A percentile compares a stretch with the other conserved stretches of the same genome.
Evolutionary conservation across 2,888 invertebrate genomes (phyloP).

Genomic region (Apodemia hepburni): DNA sequence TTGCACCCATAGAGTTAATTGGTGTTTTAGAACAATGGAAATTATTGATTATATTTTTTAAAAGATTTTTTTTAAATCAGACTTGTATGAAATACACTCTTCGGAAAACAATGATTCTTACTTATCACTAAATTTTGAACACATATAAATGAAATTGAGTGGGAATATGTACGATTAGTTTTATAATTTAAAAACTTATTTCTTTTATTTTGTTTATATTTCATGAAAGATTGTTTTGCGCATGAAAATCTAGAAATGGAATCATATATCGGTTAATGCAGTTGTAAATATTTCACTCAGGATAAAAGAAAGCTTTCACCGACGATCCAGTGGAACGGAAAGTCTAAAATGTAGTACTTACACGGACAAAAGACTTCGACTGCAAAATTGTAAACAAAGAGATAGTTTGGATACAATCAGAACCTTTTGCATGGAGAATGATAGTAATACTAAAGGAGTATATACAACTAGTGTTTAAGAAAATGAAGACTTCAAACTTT

Average conservation of each 20-base stretch:
- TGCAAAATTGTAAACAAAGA: slow-evolving; percentile 28
- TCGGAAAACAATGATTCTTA: too few relatives aligned
- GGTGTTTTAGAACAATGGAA: too few relatives aligned
- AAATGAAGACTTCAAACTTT: slow-evolving; percentile 15
- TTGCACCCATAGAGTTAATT: too few relatives aligned
- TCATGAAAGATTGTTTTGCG: slow-evolving; percentile 8
- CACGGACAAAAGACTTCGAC: slow-evolving; percentile 20
- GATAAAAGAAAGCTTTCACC: slow-evolving; percentile 35
- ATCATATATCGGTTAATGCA: slow-evolving; percentile 3
- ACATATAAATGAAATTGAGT: too few relatives aligned
- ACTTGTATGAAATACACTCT: too few relatives aligned
- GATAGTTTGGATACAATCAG: slow-evolving; percentile 30
- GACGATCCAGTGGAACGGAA: slow-evolving; percentile 25
- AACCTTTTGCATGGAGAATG: slow-evolving; percentile 27
- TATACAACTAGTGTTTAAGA: slow-evolving; percentile 29
- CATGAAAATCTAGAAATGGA: slow-evolving; percentile 5
- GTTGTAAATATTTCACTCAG: slow-evolving; percentile 30
- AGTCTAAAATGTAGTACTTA: slow-evolving; percentile 23
- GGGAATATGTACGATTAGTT: too few relatives aligned
- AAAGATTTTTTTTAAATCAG: too few relatives aligned
- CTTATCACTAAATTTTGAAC: too few relatives aligned
- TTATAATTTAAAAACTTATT: not conserved
- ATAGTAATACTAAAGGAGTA: slow-evolving; percentile 25
- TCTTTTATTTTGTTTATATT: not conserved
- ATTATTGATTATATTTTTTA: too few relatives aligned